Percentiles rank a stretch among this genome's conserved stretches.
Conservation (phyloP, 2,888 invertebrate genomes). For the Patella ulyssiponensis region DNA sequence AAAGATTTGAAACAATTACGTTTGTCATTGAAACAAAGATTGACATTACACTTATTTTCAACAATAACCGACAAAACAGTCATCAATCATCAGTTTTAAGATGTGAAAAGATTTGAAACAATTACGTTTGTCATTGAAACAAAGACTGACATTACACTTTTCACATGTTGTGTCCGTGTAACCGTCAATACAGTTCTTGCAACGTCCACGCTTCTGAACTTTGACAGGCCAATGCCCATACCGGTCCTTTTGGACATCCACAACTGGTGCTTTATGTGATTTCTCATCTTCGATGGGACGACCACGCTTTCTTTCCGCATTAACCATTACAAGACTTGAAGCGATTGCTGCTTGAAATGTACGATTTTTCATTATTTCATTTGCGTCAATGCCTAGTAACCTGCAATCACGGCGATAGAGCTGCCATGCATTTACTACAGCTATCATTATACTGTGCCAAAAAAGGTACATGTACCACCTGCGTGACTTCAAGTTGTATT, state of each 20-base stretch:
- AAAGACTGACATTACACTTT: not conserved
- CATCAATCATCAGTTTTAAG: no score
- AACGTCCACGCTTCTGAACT: constrained; percentile 19
- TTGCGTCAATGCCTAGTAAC: no score
- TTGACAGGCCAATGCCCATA: constrained; percentile 24
- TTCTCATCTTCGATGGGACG: not conserved
- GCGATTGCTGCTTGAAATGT: no score
- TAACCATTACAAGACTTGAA: not conserved
- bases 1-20: not conserved
- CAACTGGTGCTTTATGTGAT: not conserved
- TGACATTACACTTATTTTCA: not conserved
- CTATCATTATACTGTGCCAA: constrained; percentile 21
- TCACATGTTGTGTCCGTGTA: not conserved
- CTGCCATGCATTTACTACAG: constrained; percentile 22
- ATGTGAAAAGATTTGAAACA: no score
- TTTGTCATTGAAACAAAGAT: not conserved
- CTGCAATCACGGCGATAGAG: no score
- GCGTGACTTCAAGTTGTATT: constrained; percentile 14
- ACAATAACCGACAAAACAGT: no score
- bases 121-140: not conserved
- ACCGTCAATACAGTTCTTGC: not conserved
- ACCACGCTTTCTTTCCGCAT: not conserved
- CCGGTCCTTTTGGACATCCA: constrained; percentile 20
- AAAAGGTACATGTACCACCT: constrained; percentile 29
- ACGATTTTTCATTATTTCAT: no score